A percentile compares a stretch with the other conserved stretches of the same genome.
phyloP scores from a whole-genome alignment of 1,140 invertebrate species.

The Prorops nasuta region DNA sequence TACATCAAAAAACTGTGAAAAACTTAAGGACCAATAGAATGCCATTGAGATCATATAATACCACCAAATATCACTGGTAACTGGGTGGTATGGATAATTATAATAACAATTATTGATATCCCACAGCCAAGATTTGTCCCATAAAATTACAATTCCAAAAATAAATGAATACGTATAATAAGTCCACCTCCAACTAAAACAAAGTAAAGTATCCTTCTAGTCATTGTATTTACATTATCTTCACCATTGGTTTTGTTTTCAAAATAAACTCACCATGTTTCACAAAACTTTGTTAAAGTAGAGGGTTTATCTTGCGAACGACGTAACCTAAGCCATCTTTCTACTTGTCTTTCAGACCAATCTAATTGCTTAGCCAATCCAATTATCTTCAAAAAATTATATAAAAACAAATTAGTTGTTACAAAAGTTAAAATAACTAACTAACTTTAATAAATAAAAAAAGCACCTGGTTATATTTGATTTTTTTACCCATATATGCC shows the following conservation, averaged over 20 bases:
- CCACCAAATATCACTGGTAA: conserved; percentile 81
- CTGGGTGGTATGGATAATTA: conserved; percentile 69
- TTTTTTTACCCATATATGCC: conserved; percentile 67
- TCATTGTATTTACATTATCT: background rate
- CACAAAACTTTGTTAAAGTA: conserved; percentile 88
- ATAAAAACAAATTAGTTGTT: background rate
- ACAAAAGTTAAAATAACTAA: background rate
- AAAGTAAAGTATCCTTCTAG: conserved; percentile 15
- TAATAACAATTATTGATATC: conserved; percentile 90
- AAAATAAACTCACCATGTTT: conserved; percentile 64
- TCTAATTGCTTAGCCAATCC: conserved; percentile 83
- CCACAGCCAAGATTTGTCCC: conserved; percentile 94
- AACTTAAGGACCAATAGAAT: conserved; percentile 94
- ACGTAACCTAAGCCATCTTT: conserved; percentile 84
- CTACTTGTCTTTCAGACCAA: conserved; percentile 83
- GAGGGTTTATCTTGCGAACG: conserved; percentile 82
- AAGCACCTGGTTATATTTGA: conserved; percentile 73
- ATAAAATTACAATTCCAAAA: conserved; percentile 80
- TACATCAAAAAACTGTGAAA: conserved; percentile 92
- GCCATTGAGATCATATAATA: conserved; percentile 94
- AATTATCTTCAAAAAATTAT: conserved; percentile 61
- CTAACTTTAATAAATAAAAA: background rate
- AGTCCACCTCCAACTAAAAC: conserved; percentile 77
- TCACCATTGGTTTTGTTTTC: too few species aligned
- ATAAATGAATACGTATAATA: conserved; percentile 85